Conservation (phyloP, 2,113 vertebrate species). For the Hemiprocne comata region DNA sequence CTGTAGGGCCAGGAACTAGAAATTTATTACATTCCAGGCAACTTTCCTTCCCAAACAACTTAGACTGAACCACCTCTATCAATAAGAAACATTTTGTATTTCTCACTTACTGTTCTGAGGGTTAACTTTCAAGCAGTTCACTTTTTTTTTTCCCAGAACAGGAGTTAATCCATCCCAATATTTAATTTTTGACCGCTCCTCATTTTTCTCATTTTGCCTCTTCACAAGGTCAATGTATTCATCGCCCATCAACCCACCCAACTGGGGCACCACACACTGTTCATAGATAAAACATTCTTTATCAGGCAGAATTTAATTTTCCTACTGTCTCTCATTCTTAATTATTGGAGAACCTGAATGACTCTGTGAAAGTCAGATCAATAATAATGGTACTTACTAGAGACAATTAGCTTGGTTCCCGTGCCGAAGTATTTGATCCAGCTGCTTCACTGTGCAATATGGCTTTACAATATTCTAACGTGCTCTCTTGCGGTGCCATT, state of each 20-base stretch:
- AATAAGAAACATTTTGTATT: neutral
- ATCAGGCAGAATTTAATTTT: neutral
- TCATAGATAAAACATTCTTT: neutral
- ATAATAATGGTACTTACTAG: constrained; percentile 30
- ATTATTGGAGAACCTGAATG: neutral
- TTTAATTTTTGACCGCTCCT: neutral
- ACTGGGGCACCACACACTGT: neutral
- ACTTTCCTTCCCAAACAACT: neutral
- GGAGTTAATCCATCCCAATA: neutral
- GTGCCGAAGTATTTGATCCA: constrained; percentile 27
- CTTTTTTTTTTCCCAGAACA: neutral
- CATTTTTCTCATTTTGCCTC: neutral
- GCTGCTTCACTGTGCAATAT: neutral
- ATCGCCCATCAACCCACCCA: neutral
- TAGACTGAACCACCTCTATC: neutral
- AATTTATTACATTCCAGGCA: neutral
- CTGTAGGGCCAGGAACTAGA: neutral
- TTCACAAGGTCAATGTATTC: accelerated
- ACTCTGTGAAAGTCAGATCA: neutral
- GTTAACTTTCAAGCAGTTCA: neutral
- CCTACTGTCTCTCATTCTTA: neutral
- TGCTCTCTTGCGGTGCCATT: neutral
- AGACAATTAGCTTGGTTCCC: constrained; percentile 27
- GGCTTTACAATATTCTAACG: neutral
- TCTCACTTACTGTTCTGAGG: neutral